Evolutionary conservation across 2,113 vertebrate species (phyloP).

Genomic region (Rhadina sibilatrix): DNA sequence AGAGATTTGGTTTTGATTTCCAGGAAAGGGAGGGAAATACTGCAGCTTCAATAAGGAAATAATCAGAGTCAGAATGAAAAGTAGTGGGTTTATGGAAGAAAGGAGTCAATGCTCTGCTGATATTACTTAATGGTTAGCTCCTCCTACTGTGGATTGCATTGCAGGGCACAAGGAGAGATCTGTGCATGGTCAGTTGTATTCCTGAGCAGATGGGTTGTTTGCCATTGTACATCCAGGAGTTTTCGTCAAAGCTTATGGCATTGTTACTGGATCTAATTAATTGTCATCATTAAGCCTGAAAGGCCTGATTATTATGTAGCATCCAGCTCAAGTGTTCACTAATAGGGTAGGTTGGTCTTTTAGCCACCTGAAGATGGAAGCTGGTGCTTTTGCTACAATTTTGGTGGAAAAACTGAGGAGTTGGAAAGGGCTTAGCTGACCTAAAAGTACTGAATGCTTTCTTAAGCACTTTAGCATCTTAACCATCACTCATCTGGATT

Average conservation of each 20-base stretch:
- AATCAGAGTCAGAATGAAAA: not conserved
- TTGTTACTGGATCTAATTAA: not conserved
- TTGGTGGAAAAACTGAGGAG: not conserved
- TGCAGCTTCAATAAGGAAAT: not conserved
- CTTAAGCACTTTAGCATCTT: not conserved
- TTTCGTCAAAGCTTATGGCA: not conserved
- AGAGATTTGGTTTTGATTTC: not conserved
- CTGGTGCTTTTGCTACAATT: not conserved
- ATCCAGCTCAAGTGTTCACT: not conserved
- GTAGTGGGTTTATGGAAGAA: not conserved
- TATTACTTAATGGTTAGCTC: not conserved
- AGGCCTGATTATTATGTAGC: not conserved
- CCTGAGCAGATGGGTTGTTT: not conserved
- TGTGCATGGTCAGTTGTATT: not conserved
- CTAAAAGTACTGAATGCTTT: not conserved
- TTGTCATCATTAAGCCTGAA: not conserved
- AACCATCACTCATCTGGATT: not conserved
- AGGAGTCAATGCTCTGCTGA: not conserved
- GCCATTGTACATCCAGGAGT: not conserved
- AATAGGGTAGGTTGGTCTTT: not conserved
- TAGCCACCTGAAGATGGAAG: not conserved
- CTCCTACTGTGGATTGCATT: fast-evolving
- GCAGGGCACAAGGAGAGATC: not conserved
- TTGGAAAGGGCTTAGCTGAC: not conserved
- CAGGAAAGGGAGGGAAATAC: not conserved